Evolutionary conservation across 2,113 vertebrate species (phyloP).

Genomic region (Rissa tridactyla): DNA sequence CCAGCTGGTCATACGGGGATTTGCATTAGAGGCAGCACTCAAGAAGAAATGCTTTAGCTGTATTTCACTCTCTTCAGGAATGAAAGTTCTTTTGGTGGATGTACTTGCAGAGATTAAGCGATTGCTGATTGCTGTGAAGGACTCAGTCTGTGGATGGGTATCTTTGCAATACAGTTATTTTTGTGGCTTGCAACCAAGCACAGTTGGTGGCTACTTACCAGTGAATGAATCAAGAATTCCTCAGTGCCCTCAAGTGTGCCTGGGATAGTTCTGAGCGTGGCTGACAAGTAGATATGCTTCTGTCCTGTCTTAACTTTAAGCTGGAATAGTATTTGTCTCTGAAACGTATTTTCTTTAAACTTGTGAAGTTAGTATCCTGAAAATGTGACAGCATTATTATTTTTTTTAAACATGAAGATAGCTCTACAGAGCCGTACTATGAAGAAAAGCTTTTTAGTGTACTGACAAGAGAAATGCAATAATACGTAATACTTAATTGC

Average conservation of each 20-base stretch:
- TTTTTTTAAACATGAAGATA: background rate
- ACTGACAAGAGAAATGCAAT: background rate
- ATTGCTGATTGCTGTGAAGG: background rate
- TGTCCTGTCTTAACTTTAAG: background rate
- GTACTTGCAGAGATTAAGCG: background rate
- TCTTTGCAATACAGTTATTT: background rate
- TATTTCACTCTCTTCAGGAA: background rate
- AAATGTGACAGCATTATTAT: background rate
- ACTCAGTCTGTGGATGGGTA: background rate
- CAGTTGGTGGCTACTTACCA: background rate
- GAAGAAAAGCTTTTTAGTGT: background rate
- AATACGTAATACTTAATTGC: background rate
- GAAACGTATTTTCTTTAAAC: background rate
- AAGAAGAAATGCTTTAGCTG: background rate
- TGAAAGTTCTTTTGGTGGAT: background rate
- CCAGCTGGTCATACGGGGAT: accelerated
- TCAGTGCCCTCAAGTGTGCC: background rate
- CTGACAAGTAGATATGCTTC: background rate
- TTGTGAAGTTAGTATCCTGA: background rate
- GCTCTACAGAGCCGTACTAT: background rate
- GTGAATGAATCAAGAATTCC: constrained; percentile 10
- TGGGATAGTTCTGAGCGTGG: background rate
- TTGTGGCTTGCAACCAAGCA: background rate
- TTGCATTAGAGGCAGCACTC: background rate
- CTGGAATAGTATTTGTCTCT: background rate